phyloP scores from a whole-genome alignment of 1,140 invertebrate genomes.

The Oncopodura yosiiana region DNA sequence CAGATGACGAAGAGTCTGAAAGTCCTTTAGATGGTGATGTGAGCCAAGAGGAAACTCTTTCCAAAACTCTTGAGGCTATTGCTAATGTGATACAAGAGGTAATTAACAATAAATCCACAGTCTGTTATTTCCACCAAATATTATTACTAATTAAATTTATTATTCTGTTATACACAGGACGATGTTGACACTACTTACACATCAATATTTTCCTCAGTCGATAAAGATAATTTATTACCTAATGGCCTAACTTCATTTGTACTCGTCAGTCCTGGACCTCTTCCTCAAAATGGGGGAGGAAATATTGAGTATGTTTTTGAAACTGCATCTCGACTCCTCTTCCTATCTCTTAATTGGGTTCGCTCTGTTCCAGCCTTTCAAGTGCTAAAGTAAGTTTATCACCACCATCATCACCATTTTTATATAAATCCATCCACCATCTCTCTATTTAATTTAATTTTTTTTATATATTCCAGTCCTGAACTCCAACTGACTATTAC shows the following conservation, averaged over 20 bases:
- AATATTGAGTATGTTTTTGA: slow-evolving; percentile 59
- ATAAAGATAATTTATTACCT: slow-evolving; percentile 40
- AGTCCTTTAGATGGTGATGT: slow-evolving; percentile 30
- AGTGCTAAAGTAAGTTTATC: slow-evolving; percentile 52
- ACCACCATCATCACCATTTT: not conserved
- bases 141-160: too few species aligned
- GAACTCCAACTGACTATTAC: slow-evolving; percentile 75
- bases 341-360: slow-evolving; percentile 80
- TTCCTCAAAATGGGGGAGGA: slow-evolving; percentile 43
- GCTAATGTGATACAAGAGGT: slow-evolving; percentile 31
- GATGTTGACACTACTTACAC: slow-evolving; percentile 16
- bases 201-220: slow-evolving; percentile 21
- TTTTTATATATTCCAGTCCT: slow-evolving; percentile 50
- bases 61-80: slow-evolving; percentile 32
- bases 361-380: slow-evolving; percentile 73
- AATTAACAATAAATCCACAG: not conserved
- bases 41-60: slow-evolving; percentile 21
- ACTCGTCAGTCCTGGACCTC: slow-evolving; percentile 67
- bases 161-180: slow-evolving; percentile 18
- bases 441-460: slow-evolving; percentile 3
- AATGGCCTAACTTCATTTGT: slow-evolving; percentile 63
- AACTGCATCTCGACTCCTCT: slow-evolving; percentile 75
- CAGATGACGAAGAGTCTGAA: slow-evolving; percentile 33
- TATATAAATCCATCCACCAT: not conserved
- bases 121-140: too few species aligned